Base-by-base conservation (phyloP, 1,140 invertebrate species). In the Rhopalosiphum padi region DNA sequence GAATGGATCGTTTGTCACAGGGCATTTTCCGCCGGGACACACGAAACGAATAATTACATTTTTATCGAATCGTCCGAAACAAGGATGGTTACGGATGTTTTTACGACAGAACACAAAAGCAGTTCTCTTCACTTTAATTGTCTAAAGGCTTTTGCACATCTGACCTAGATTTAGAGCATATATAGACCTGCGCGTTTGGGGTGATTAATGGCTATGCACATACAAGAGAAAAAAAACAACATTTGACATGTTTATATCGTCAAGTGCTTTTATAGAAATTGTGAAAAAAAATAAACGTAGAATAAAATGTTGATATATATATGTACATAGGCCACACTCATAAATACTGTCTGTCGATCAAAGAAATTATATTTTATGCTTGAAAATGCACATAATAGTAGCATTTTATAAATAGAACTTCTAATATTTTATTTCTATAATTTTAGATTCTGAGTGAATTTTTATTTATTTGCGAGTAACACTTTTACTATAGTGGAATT, bases 191-290 rank as follows among this genome's bases (percentile, higher is more conserved):
- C 11, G 41, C 37, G 85, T 46, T 86, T 30, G 25, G 85, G 23
- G 43, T 86, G 85, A 86, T 86, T 46, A 86, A 86, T 86, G 85
- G 85, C 43, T 43, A 37, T 18, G 11, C 23, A 30, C 25, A 25
- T 30, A 86, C 11, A 11, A 46, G 30, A 18, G 43, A n/a, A 46
- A 46, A 46, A 82, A 46, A 30, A 86, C 2, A 86, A 15, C 25
- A 46, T 86, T 86, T 46, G 85, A 46, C 85, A 86, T 86, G 85
- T 86, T 86, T 86, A 86, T 86, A 46, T 86, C 85, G 41, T 86
- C 85, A 86, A 86, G 41, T 86, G 85, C 25, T 86, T 86, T 46
- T 86, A 86, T 30, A 43, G 25, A 46, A 86, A 46, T 86, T 43
- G 22, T 46, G 15, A n/a, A 18, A n/a, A 86, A 46, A 86, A 43